Base-by-base conservation (phyloP, 2,888 invertebrate genomes). In the Drosophila kambysellisi region DNA sequence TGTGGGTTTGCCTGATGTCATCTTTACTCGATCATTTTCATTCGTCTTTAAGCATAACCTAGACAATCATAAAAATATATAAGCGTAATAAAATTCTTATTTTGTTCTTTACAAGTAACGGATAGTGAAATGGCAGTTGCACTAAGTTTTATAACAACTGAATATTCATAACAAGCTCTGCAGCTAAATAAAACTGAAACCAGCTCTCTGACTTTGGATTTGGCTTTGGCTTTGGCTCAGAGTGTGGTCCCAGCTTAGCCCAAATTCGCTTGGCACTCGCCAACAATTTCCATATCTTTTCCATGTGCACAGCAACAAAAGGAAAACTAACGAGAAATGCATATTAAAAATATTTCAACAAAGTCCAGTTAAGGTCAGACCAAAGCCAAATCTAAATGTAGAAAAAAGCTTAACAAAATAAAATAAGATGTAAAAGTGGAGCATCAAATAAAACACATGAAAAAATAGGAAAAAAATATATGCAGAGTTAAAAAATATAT, bases 211-310 rank as follows among this genome's bases (percentile, higher is more conserved):
- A 15, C 4, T 46, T 46, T 12, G 43, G 12, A 25, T 25, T 9
- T 56, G n/a, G 15, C 11, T 33, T 11, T 57, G 29, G 25, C 17
- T 33, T 7, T 33, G 57, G 66, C 56, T 43, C 50, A 43, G 62
- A 37, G n/a, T 51, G 48, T 63, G 59, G 51, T 56, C 70, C 54
- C 17, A 32, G 67, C 71, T 76, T 65, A 66, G 63, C 61, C 64
- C 74, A n/a, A 68, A 67, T 68, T 70, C 66, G 43, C 65, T 64
- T 39, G 33, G 39, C 70, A 69, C 57, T 62, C 53, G 58, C 54
- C 66, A 64, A 58, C 68, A 73, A 83, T 86, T 84, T 81, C 79
- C 78, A 81, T 85, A 85, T 82, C 77, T 74, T 70, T 57, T 73
- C 56, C 62, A 77, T 76, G 71, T 71, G 69, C 56, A 60, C 50